A percentile compares a stretch with the other conserved stretches of the same genome.
phyloP scores from a whole-genome alignment of 1,140 invertebrate genomes.

The Procambarus clarkii region DNA sequence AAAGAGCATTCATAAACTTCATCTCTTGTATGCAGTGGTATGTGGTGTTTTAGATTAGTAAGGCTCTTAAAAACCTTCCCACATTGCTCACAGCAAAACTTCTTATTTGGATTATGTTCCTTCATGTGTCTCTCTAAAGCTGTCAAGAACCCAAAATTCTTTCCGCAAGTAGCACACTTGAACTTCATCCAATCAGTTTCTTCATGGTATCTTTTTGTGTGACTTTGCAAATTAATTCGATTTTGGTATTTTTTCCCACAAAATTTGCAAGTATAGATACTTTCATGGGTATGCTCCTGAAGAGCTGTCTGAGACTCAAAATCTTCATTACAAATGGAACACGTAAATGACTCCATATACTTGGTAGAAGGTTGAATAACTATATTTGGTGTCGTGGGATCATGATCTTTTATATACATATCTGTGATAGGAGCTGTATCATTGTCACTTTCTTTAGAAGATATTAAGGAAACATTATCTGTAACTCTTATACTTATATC shows the following conservation, averaged over 20 bases:
- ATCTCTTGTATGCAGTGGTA: conserved; percentile 50
- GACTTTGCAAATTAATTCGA: conserved; percentile 39
- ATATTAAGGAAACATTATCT: neutral
- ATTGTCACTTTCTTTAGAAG: neutral
- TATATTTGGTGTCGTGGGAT: neutral
- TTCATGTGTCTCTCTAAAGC: conserved; percentile 62
- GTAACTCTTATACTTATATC: neutral
- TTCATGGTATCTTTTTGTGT: conserved; percentile 58
- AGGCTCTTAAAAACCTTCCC: conserved; percentile 62
- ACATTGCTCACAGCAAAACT: conserved; percentile 63
- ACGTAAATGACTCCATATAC: conserved; percentile 1
- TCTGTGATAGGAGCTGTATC: no score
- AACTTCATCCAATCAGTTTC: conserved; percentile 65
- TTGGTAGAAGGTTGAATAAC: neutral
- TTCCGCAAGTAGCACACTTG: conserved; percentile 57
- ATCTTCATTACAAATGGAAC: conserved; percentile 46
- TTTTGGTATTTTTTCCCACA: conserved; percentile 57
- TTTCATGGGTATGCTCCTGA: conserved; percentile 34
- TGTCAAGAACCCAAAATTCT: conserved; percentile 54
- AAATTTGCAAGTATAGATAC: conserved; percentile 31
- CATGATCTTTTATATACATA: neutral
- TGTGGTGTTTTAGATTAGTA: conserved; percentile 49
- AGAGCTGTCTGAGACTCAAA: conserved; percentile 26
- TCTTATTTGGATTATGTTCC: conserved; percentile 61
- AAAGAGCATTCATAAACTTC: conserved; percentile 51